These are phyloP conservation scores for Liodrosophila aerea DNA, from an alignment of 2,888 invertebrate species.

Conservation along the genomic window DNA sequence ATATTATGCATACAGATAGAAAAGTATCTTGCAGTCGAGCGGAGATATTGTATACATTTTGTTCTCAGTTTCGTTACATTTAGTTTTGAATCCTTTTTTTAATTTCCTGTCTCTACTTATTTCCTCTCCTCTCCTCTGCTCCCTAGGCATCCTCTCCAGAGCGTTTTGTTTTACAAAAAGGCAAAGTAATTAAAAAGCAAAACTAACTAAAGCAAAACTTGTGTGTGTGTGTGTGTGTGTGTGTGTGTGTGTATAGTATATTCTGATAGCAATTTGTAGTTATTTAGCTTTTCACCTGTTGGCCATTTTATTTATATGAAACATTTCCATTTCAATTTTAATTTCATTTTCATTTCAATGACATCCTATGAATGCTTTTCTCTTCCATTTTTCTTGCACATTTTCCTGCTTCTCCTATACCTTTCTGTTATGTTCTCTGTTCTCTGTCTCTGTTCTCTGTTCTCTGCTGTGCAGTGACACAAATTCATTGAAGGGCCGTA, in stretches of 20 bases:
- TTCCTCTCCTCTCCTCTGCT: no score
- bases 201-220: slow-evolving; percentile 17
- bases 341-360: slow-evolving; percentile 16
- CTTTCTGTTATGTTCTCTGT: neutral
- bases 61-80: no score
- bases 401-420: neutral
- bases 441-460: neutral
- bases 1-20: no score
- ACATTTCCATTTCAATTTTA: neutral
- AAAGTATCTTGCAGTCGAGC: no score
- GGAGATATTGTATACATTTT: no score
- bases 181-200: slow-evolving; percentile 35
- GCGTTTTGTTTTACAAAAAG: slow-evolving; percentile 7
- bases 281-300: slow-evolving; percentile 33
- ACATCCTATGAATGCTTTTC: slow-evolving; percentile 14
- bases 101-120: slow-evolving; percentile 33
- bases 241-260: neutral
- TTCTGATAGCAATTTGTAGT: slow-evolving; percentile 31
- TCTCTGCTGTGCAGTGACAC: no score
- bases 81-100: slow-evolving; percentile 17
- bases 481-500: no score
- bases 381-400: neutral
- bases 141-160: neutral
- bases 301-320: slow-evolving; percentile 31
- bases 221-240: slow-evolving; percentile 8